phyloP scores from a whole-genome alignment of 2,888 invertebrate genomes.

The Mythimna lalbum region DNA sequence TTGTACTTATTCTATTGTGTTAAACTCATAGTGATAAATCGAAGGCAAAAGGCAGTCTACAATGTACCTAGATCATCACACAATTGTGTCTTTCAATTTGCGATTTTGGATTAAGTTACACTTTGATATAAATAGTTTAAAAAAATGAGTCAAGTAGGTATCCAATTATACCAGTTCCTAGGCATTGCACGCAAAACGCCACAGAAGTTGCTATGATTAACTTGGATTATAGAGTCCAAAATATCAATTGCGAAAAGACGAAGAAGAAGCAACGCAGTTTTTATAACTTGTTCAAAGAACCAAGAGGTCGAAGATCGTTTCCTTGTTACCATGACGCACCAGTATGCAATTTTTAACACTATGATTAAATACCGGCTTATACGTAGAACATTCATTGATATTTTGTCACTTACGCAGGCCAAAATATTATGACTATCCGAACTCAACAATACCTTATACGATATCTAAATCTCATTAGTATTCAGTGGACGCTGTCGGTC shows the following conservation, averaged over 20 bases:
- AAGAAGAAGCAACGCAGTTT: background rate
- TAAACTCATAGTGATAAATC: background rate
- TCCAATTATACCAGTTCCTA: too few relatives aligned
- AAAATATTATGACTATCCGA: conserved; percentile 9
- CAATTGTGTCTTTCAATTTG: too few relatives aligned
- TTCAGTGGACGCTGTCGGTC: conserved; percentile 30
- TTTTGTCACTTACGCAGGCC: conserved; percentile 20
- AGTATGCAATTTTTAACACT: background rate
- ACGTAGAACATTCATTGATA: background rate
- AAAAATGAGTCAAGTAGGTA: too few relatives aligned
- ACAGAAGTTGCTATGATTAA: too few relatives aligned
- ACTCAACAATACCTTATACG: conserved; percentile 28
- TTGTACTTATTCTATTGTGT: background rate
- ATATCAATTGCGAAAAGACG: too few relatives aligned
- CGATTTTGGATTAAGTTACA: too few relatives aligned
- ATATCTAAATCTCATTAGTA: conserved; percentile 56
- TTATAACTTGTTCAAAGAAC: background rate
- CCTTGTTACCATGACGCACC: background rate
- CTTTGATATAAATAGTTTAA: too few relatives aligned
- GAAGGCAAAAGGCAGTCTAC: background rate
- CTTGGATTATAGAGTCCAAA: too few relatives aligned
- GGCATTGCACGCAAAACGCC: too few relatives aligned
- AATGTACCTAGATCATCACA: too few relatives aligned
- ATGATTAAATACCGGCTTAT: background rate
- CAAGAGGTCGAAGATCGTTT: background rate